phyloP scores from a whole-genome alignment of 64 coral and sea anemone genomes.

The Catalaphyllia jardinei region DNA sequence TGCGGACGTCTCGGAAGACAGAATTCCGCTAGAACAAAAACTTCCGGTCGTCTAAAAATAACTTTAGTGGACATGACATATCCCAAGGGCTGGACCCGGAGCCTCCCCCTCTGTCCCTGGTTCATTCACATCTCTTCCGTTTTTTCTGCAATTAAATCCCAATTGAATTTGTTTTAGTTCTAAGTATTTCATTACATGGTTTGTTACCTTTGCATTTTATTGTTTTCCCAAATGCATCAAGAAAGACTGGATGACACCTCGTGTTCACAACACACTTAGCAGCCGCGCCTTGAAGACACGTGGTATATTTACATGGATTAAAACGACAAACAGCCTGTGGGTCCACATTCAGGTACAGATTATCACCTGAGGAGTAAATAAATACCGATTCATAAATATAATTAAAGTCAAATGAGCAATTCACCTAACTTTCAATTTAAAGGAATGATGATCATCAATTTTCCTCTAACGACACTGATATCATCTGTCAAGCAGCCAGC shows the following conservation, averaged over 20 bases:
- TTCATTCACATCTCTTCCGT: too few relatives aligned
- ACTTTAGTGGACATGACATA: too few relatives aligned
- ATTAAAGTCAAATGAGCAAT: too few relatives aligned
- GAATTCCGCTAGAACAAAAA: too few relatives aligned
- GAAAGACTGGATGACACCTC: slow-evolving; percentile 89
- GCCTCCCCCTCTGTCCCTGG: too few relatives aligned
- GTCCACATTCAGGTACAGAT: slow-evolving; percentile 71
- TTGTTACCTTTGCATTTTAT: slow-evolving; percentile 83
- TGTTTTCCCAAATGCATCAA: slow-evolving; percentile 81
- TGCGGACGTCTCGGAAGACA: too few relatives aligned
- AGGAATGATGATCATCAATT: background rate
- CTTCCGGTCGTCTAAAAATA: too few relatives aligned
- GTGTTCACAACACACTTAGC: slow-evolving; percentile 91
- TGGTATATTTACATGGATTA: slow-evolving; percentile 88
- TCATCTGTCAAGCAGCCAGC: too few relatives aligned
- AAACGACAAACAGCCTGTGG: slow-evolving; percentile 81
- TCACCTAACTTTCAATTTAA: background rate
- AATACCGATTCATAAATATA: background rate
- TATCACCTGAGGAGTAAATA: slow-evolving; percentile 32
- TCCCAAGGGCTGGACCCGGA: too few relatives aligned
- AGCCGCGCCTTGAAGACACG: slow-evolving; percentile 70
- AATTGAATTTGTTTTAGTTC: background rate
- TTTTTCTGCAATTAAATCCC: too few relatives aligned
- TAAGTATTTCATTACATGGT: background rate
- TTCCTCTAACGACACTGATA: background rate